Percentiles rank a stretch among this genome's conserved stretches.
Evolutionary conservation across 2,113 vertebrate genomes (phyloP).

Genomic region (Protomyctophum bolini): DNA sequence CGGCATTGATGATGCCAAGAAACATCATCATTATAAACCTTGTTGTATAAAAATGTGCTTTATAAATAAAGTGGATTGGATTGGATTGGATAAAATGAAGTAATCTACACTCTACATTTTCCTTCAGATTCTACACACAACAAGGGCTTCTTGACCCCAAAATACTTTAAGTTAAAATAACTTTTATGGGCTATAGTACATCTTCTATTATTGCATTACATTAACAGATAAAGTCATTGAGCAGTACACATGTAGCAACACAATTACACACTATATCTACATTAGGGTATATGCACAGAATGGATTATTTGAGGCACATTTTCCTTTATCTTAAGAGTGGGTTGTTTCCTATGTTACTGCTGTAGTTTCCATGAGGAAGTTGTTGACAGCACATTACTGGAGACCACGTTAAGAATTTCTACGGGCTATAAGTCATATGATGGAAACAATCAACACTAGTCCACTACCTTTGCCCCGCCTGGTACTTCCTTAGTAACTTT

Average conservation of each 20-base stretch:
- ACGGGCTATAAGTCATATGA: no score
- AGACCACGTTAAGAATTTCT: not conserved
- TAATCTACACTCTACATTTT: no score
- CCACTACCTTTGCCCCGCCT: conserved; percentile 61
- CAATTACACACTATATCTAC: not conserved
- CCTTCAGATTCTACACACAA: no score
- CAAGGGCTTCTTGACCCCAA: not conserved
- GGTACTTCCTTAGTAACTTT: conserved; percentile 70
- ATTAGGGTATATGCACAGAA: not conserved
- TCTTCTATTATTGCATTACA: not conserved
- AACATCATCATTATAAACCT: not conserved
- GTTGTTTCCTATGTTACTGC: conserved; percentile 19
- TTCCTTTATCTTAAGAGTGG: not conserved
- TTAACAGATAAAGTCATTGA: not conserved
- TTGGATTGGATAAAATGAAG: not conserved
- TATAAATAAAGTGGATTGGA: no score
- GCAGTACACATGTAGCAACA: not conserved
- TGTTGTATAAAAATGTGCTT: not conserved
- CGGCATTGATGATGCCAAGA: no score
- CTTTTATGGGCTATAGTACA: not conserved
- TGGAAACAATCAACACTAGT: no score
- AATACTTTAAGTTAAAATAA: not conserved
- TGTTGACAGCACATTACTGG: not conserved
- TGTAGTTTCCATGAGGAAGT: conserved; percentile 31
- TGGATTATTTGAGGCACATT: not conserved